These are phyloP conservation scores for Ricordea florida DNA, from an alignment of 92 coral and sea anemone species.

Conservation along the genomic window DNA sequence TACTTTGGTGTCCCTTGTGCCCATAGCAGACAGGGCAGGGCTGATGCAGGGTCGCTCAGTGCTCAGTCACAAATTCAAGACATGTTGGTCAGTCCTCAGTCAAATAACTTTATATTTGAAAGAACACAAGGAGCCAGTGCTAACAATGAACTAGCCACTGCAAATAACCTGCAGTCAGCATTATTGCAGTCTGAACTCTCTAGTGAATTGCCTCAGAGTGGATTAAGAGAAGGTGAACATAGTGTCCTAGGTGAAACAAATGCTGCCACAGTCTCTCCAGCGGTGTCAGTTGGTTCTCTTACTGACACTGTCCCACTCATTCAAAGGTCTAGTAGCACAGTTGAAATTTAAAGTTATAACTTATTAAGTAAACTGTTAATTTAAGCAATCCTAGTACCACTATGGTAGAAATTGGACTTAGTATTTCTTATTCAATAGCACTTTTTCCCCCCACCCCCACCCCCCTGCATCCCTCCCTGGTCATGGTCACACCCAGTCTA, in stretches of 20 bases:
- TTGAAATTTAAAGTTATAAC: neutral
- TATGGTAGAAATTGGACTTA: no score
- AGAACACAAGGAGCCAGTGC: neutral
- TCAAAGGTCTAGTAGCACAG: neutral
- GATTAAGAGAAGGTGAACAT: neutral
- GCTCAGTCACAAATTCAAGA: neutral
- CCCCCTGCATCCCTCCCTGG: no score
- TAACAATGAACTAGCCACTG: neutral
- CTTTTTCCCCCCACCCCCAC: no score
- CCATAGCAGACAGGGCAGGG: no score
- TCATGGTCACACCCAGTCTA: no score
- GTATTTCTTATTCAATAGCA: no score
- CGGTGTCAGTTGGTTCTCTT: slow-evolving; percentile 14
- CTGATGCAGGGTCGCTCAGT: neutral
- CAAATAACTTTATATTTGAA: neutral
- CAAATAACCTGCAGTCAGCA: neutral
- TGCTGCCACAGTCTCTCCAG: slow-evolving; percentile 9
- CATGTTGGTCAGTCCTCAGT: neutral
- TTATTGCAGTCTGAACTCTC: no score
- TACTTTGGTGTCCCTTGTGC: neutral
- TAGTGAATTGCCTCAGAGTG: no score
- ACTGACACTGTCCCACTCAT: slow-evolving; percentile 23
- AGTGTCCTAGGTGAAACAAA: neutral
- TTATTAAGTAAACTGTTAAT: no score
- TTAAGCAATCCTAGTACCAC: no score